Conservation (phyloP, 2,797 vertebrate genomes). For the Simalia tracyae region DNA sequence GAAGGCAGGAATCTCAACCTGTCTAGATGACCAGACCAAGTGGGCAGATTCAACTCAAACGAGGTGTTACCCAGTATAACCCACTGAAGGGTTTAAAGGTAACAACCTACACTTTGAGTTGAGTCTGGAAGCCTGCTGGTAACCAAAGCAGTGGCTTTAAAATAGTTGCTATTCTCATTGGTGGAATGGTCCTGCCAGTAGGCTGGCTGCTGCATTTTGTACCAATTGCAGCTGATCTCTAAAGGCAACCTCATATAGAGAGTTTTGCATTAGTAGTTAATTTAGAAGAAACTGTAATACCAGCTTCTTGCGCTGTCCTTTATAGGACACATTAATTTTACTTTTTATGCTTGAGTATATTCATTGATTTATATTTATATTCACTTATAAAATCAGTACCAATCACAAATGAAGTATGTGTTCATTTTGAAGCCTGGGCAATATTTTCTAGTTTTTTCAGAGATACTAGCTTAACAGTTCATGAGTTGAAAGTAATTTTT, state of each 20-base stretch:
- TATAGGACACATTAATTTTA: background rate
- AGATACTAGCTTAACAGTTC: background rate
- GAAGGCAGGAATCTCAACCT: background rate
- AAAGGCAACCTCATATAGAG: background rate
- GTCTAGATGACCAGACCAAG: background rate
- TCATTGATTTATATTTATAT: background rate
- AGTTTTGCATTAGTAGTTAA: background rate
- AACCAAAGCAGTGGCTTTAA: background rate
- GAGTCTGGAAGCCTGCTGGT: background rate
- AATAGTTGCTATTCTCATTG: background rate
- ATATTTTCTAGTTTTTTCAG: background rate
- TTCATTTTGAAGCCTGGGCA: background rate
- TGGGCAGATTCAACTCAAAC: background rate
- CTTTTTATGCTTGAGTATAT: background rate
- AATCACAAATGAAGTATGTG: background rate
- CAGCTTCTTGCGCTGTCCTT: background rate
- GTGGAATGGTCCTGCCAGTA: background rate
- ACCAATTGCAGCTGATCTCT: background rate
- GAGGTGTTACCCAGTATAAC: background rate
- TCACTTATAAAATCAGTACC: background rate
- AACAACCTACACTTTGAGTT: background rate
- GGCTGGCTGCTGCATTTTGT: background rate
- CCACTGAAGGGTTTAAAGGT: background rate
- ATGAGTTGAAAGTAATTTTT: background rate
- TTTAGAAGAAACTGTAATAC: no score